Conservation (phyloP, 2,888 invertebrate species). For the Eupeodes luniger region DNA sequence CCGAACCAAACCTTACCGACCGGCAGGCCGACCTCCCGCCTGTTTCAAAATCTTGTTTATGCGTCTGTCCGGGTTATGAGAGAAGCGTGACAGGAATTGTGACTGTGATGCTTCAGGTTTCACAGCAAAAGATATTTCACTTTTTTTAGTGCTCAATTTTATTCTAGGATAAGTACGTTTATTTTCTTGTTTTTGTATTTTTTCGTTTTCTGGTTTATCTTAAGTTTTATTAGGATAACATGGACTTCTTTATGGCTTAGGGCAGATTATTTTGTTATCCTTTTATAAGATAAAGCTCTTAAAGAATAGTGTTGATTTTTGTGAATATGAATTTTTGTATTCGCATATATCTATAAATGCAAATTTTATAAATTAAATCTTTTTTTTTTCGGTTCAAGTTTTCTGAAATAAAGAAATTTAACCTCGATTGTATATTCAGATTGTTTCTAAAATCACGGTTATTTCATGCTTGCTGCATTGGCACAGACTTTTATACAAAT, state of each 20-base stretch:
- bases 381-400: too few species aligned
- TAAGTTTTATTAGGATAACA: conserved; percentile 62
- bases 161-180: not conserved
- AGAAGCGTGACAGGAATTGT: conserved; percentile 66
- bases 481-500: too few species aligned
- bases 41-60: conserved; percentile 26
- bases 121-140: not conserved
- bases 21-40: conserved; percentile 1
- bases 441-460: too few species aligned
- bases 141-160: conserved; percentile 17
- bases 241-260: conserved; percentile 32
- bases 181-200: not conserved
- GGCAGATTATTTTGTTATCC: conserved; percentile 38
- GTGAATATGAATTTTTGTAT: not conserved
- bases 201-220: conserved; percentile 14
- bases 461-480: too few species aligned
- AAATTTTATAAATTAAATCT: not conserved
- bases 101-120: conserved; percentile 29
- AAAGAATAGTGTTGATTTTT: not conserved
- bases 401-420: too few species aligned
- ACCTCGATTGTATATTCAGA: too few species aligned
- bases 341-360: not conserved
- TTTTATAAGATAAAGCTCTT: not conserved
- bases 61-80: conserved; percentile 56
- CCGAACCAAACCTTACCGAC: not conserved